A percentile compares a stretch with the other conserved stretches of the same genome.
These are phyloP conservation scores for Drosophila parabipectinata DNA, from an alignment of 1,140 invertebrate genomes.

Conservation along the genomic window DNA sequence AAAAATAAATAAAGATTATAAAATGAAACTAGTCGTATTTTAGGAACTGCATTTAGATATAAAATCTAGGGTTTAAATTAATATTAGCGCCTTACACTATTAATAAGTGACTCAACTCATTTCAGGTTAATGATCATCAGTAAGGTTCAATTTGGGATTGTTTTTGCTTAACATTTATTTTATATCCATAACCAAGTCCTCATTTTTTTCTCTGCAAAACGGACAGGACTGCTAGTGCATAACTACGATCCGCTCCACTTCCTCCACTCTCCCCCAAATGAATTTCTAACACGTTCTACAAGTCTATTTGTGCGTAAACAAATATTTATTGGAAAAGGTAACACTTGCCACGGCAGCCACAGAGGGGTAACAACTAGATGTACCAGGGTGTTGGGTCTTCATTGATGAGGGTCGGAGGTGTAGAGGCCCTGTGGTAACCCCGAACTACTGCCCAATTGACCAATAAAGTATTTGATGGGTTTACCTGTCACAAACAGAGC, in stretches of 20 bases:
- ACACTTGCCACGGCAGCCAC: constrained; percentile 59
- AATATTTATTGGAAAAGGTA: constrained; percentile 82
- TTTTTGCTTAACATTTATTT: no score
- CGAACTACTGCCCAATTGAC: constrained; percentile 71
- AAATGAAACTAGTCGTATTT: no score
- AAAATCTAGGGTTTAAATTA: no score
- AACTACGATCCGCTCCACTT: constrained; percentile 60
- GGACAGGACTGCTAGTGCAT: constrained; percentile 25
- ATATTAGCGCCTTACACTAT: no score
- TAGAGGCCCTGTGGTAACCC: neutral
- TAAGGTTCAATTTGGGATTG: no score
- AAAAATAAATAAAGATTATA: no score
- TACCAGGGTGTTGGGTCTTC: neutral
- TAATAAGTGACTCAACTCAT: no score
- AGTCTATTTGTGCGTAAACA: constrained; percentile 81
- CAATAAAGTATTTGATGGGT: constrained; percentile 64
- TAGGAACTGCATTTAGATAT: no score
- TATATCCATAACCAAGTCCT: no score
- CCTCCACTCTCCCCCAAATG: constrained; percentile 35
- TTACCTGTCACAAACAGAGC: constrained; percentile 23
- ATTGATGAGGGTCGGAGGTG: neutral
- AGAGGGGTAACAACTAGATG: constrained; percentile 24
- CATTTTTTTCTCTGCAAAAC: constrained; percentile 9
- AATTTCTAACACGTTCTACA: constrained; percentile 64
- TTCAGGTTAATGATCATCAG: no score